These are phyloP conservation scores for Cantharis nigra DNA, from an alignment of 2,888 invertebrate genomes.

Conservation along the genomic window DNA sequence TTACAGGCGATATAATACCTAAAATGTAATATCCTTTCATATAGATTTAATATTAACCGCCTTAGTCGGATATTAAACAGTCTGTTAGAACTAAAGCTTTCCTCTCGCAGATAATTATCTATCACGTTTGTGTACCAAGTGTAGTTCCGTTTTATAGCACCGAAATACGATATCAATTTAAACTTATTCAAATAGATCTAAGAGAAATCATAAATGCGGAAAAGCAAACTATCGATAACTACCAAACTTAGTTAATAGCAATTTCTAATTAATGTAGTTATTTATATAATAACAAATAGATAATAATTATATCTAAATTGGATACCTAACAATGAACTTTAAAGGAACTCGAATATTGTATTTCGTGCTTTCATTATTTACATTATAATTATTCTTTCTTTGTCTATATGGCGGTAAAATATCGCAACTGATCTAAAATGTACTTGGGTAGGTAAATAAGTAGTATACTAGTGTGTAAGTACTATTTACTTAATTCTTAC, in stretches of 20 bases:
- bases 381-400: background rate
- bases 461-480: background rate
- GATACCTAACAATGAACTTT: background rate
- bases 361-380: background rate
- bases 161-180: constrained; percentile 23
- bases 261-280: constrained; percentile 15
- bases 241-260: constrained; percentile 13
- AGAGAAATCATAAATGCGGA: constrained; percentile 6
- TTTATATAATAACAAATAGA: background rate
- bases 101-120: constrained; percentile 11
- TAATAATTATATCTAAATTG: background rate
- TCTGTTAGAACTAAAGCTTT: constrained; percentile 5
- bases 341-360: background rate
- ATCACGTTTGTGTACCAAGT: constrained; percentile 7
- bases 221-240: constrained; percentile 21
- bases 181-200: constrained; percentile 18
- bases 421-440: background rate
- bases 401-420: background rate
- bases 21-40: background rate
- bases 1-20: background rate
- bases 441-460: background rate
- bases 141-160: constrained; percentile 13
- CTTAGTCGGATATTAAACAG: constrained; percentile 5
- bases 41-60: background rate
- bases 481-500: background rate